phyloP scores from a whole-genome alignment of 2,113 vertebrate genomes.

The Peromyscus californicus region DNA sequence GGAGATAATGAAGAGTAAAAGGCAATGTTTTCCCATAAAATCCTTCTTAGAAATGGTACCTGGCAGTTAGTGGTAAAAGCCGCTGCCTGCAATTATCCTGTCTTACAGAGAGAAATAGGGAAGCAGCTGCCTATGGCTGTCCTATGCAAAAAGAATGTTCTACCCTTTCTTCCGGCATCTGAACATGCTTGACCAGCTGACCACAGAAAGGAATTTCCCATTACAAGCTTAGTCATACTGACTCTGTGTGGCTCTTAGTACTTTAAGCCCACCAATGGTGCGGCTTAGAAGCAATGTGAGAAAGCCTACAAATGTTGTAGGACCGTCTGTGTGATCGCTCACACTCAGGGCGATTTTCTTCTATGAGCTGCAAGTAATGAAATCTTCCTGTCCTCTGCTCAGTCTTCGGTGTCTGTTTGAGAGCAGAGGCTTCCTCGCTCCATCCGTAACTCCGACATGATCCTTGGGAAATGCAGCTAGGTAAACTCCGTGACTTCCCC shows the following conservation, averaged over 20 bases:
- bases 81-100: not conserved
- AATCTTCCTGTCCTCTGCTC: not conserved
- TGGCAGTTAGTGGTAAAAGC: not conserved
- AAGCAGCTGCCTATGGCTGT: not conserved
- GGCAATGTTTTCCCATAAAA: not conserved
- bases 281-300: not conserved
- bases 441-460: not conserved
- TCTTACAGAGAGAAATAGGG: not conserved
- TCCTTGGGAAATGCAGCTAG: not conserved
- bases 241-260: not conserved
- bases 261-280: not conserved
- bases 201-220: conserved; percentile 2
- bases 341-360: not conserved
- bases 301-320: not conserved
- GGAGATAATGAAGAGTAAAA: not conserved
- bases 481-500: not conserved
- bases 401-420: not conserved
- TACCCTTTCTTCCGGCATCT: not conserved
- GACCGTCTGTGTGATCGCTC: not conserved
- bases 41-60: not conserved
- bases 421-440: not conserved
- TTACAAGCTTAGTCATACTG: not conserved
- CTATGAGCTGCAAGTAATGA: not conserved
- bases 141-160: not conserved
- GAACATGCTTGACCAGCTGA: not conserved